Evolutionary conservation across 2,888 invertebrate species (phyloP), one percentile per base, ranked within the genome.

Genomic region (Nephrotoma flavescens): DNA sequence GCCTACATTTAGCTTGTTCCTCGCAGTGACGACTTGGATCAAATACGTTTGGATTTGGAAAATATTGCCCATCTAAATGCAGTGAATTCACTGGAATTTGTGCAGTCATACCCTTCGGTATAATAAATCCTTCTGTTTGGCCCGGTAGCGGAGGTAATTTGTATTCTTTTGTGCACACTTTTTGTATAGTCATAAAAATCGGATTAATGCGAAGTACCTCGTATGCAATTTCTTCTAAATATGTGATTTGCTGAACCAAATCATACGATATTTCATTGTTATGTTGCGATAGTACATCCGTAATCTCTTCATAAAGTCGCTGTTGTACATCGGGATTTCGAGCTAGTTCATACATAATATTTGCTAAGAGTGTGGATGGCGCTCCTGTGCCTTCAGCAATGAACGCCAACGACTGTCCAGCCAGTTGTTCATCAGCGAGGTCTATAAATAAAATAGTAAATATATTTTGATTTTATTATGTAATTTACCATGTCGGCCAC

Each of bases 321-420:
- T 90, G 89, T 88, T 94, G 94, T 15, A 93, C 90, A 0, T 91
- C 90, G 52, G 92, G 93, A 89, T 94, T 92, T 6, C 92, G 88
- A 0, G 94, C 93, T 86, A 94, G 89, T 88, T 93, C 92, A 88
- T 93, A 94, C 0, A 93, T 91, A 0, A 92, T 92, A 87, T 93
- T 93, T 88, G 93, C 92, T 0, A 94, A 92, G 0, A 93, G 92
- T 0, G 93, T 92, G 0, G 94, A 93, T 0, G 94, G 93, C 0
- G 94, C 94, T 89, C 94, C 94, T 88, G 93, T 94, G 0, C 94
- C 94, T 15, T 93, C 94, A 11, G 93, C 90, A 91, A 94, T 93
- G 89, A 94, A 94, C n/a, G 93, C 89, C 90, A 94, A 92, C 0
- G 93, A 92, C 87, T 94, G 93, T 0, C 94, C 93, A 0, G 92